phyloP scores from a whole-genome alignment of 1,140 invertebrate genomes.

The Cepaea nemoralis region DNA sequence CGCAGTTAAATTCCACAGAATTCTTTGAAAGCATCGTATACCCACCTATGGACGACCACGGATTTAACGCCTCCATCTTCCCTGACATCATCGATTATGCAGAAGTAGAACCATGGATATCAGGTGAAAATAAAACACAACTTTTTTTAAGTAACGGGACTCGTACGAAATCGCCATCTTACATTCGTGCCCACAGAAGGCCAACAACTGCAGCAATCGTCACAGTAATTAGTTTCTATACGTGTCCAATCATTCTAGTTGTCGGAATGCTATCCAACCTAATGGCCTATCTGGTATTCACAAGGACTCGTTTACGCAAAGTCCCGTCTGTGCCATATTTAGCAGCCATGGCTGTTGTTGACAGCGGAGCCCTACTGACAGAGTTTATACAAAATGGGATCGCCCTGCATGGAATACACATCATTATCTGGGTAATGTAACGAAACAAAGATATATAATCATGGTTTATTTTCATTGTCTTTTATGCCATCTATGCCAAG shows the following conservation, averaged over 20 bases:
- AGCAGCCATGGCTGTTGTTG: constrained; percentile 75
- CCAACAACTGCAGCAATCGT: neutral
- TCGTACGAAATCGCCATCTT: neutral
- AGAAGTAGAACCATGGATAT: neutral
- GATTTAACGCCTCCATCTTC: neutral
- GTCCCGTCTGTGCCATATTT: constrained; percentile 76
- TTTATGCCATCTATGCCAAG: no score
- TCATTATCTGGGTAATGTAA: constrained; percentile 39
- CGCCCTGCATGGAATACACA: constrained; percentile 38
- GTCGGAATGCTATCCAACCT: constrained; percentile 75
- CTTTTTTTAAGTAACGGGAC: neutral
- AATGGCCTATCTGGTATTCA: constrained; percentile 75
- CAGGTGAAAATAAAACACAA: neutral
- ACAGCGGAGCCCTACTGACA: constrained; percentile 73
- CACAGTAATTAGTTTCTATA: constrained; percentile 42
- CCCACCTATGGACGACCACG: neutral
- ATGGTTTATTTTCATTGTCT: no score
- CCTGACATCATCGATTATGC: neutral
- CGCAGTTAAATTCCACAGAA: neutral
- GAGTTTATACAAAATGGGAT: constrained; percentile 48
- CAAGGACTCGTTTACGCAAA: constrained; percentile 75
- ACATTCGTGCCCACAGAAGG: neutral
- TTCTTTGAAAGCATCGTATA: constrained; percentile 4
- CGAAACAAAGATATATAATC: no score
- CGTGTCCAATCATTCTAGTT: constrained; percentile 71